Percentiles rank a stretch among this genome's conserved stretches.
Conservation (phyloP, 2,888 invertebrate genomes). For the Phyllotreta cruciferae region DNA sequence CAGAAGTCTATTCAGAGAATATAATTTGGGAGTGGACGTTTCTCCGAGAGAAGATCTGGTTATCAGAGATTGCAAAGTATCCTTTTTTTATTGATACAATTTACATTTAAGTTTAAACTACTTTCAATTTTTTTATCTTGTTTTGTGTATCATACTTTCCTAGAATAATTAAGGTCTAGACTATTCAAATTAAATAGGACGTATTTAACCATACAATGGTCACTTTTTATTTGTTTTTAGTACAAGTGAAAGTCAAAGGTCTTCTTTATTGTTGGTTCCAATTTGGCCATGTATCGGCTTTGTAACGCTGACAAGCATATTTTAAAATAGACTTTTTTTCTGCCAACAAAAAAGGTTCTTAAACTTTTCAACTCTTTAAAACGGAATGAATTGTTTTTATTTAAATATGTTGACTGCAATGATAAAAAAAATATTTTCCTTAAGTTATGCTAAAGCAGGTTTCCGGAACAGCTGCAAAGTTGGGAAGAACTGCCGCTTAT, state of each 20-base stretch:
- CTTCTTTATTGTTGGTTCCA: background rate
- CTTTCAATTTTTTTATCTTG: background rate
- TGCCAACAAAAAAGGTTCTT: too few species aligned
- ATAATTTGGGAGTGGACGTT: slow-evolving; percentile 78
- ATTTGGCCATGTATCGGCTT: slow-evolving; percentile 6
- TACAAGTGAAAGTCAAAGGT: slow-evolving; percentile 2
- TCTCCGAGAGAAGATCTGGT: slow-evolving; percentile 88
- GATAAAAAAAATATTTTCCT: slow-evolving; percentile 40
- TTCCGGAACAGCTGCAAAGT: slow-evolving; percentile 94
- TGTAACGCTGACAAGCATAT: background rate
- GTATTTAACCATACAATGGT: background rate
- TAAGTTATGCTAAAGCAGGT: slow-evolving; percentile 66
- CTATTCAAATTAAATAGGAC: background rate
- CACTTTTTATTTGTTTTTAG: background rate
- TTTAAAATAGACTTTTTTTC: background rate
- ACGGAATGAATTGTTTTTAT: background rate
- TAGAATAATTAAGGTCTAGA: background rate
- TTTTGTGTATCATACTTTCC: background rate
- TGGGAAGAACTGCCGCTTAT: slow-evolving; percentile 89
- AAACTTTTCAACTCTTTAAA: too few species aligned
- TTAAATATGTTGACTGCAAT: background rate
- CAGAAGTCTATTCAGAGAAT: slow-evolving; percentile 81
- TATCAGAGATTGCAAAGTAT: slow-evolving; percentile 80
- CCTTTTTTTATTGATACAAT: slow-evolving; percentile 50
- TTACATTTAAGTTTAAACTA: background rate